These are phyloP conservation scores for Dendropsophus ebraccatus DNA, from an alignment of 2,113 vertebrate species.

Conservation along the genomic window DNA sequence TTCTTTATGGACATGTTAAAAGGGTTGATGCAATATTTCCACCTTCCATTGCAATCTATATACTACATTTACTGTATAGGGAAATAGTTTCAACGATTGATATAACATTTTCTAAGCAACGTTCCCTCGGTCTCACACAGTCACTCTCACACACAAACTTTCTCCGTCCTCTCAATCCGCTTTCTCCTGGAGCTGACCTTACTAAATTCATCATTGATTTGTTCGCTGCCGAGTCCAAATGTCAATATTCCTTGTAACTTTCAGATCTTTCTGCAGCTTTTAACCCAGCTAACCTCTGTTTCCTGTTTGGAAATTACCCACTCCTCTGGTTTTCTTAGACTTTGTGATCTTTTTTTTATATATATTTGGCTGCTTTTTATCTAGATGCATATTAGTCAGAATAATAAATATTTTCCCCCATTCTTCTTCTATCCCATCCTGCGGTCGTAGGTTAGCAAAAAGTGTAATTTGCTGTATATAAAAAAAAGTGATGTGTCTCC, in stretches of 20 bases:
- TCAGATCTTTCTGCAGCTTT: conserved; percentile 11
- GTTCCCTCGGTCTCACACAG: neutral
- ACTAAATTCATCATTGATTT: conserved; percentile 20
- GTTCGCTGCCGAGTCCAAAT: neutral
- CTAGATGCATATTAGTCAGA: neutral
- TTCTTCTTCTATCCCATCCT: too few species aligned
- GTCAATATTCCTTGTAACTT: neutral
- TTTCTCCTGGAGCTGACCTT: conserved; percentile 18
- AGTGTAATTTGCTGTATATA: too few species aligned
- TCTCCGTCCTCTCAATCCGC: neutral
- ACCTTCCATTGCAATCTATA: neutral
- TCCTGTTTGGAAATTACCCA: neutral
- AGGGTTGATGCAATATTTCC: neutral
- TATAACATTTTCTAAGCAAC: neutral
- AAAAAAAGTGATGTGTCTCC: too few species aligned
- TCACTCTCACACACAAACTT: neutral
- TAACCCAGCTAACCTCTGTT: conserved; percentile 1
- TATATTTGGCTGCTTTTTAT: neutral
- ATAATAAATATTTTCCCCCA: neutral
- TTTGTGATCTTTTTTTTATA: neutral
- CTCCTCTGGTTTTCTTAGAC: neutral
- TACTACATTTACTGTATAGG: neutral
- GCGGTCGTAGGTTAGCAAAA: too few species aligned
- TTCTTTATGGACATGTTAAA: neutral
- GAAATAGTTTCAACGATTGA: neutral